Evolutionary conservation across 2,797 vertebrate genomes (phyloP).

Genomic region (Hypotaenidia okinawae): DNA sequence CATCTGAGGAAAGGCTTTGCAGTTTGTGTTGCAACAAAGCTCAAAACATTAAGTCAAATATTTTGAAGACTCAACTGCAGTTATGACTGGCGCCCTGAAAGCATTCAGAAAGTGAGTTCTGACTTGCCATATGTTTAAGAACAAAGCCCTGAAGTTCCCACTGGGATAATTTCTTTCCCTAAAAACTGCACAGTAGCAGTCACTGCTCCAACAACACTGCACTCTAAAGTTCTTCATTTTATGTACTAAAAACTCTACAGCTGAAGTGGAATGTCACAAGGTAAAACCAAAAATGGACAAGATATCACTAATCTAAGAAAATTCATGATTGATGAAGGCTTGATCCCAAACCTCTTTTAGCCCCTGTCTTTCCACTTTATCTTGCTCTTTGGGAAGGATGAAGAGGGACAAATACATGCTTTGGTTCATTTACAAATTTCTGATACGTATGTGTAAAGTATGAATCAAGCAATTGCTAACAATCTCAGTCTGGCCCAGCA

Average conservation of each 20-base stretch:
- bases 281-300: neutral
- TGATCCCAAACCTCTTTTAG: neutral
- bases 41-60: neutral
- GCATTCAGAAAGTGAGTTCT: neutral
- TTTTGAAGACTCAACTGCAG: neutral
- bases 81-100: neutral
- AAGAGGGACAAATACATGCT: neutral
- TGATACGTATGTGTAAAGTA: neutral
- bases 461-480: neutral
- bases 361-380: neutral
- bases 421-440: neutral
- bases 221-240: neutral
- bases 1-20: neutral
- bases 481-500: neutral
- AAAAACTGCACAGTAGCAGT: neutral
- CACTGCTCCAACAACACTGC: neutral
- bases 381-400: neutral
- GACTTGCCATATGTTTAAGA: neutral
- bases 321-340: neutral
- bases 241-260: neutral
- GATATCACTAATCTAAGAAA: neutral
- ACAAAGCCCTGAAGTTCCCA: neutral
- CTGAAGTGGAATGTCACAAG: neutral
- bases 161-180: fast-evolving
- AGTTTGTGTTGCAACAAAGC: neutral